Evolutionary conservation across 92 coral and sea anemone genomes (phyloP), one percentile per base, ranked within the genome.

Genomic region (Parazoanthus atlanticus): DNA sequence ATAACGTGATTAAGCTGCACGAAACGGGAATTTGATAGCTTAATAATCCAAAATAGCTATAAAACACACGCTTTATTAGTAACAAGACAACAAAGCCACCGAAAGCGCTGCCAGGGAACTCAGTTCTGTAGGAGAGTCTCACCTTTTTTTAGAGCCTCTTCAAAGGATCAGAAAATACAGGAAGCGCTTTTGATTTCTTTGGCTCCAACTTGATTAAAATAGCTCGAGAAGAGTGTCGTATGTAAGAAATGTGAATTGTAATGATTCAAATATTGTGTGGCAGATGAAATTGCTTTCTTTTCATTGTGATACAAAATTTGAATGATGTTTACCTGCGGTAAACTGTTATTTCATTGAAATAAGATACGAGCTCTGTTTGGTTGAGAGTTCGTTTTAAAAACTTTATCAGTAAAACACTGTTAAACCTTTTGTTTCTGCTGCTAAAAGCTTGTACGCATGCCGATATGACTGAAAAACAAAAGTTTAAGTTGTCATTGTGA

Each of bases 331-430:
- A 89, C 93, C 26, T n/a, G 17, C 31, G 47, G 80, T 76, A 76
- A 76, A 89, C 65, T 88, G 90, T 80, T 88, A 89, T 83, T 89
- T 89, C 91, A 72, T 61, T 91, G 93, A 85, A 91, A 85, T 74
- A 78, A 73, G 89, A 85, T 89, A 85, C 82, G 89, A 89, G 86
- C 81, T 74, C 86, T 78, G 66, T 85, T 89, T 88, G 89, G 17
- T 33, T 34, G 43, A 58, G 41, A 58, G 43, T 58, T 80, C 29
- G 56, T 23, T 76, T 61, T 23, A 76, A 38, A 31, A 6, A 74
- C 78, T 32, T 74, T 32, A 36, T 30, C 40, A 33, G 78, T 29
- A 74, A 74, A 30, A 31, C 43, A 16, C 26, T 40, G 81, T 77
- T 23, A 43, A 75, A 77, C 58, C 52, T 58, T 61, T 36, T 25